These are phyloP conservation scores for Lichenostomus cassidix DNA, from an alignment of 2,113 vertebrate species.

Conservation along the genomic window DNA sequence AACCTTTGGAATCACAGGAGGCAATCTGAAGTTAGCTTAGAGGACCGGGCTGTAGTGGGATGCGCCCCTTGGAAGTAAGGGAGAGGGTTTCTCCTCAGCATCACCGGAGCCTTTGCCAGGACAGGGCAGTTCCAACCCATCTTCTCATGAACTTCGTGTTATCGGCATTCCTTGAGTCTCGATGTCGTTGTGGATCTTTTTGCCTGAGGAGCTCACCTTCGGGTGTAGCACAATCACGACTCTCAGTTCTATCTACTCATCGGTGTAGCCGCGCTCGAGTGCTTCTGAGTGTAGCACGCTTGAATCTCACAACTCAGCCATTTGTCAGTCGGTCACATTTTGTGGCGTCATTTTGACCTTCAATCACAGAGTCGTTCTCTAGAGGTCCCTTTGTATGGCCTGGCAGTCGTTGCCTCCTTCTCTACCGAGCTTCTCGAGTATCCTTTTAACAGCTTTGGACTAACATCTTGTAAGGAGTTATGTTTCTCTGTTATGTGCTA, in stretches of 20 bases:
- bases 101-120: too few species aligned
- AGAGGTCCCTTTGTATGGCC: not conserved
- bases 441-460: not conserved
- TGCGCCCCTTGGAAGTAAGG: too few species aligned
- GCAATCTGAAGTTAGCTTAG: too few species aligned
- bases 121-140: too few species aligned
- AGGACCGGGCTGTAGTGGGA: too few species aligned
- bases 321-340: not conserved
- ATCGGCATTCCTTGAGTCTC: not conserved
- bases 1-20: too few species aligned
- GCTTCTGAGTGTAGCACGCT: rapidly evolving
- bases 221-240: rapidly evolving
- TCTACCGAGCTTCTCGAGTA: not conserved
- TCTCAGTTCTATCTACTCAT: not conserved
- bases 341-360: not conserved
- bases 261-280: rapidly evolving
- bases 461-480: not conserved
- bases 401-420: not conserved
- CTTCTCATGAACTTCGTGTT: rapidly evolving
- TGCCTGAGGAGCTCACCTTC: rapidly evolving
- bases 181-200: not conserved
- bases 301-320: not conserved
- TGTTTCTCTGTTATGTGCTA: not conserved
- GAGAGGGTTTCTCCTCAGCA: too few species aligned
- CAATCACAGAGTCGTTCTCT: rapidly evolving